Evolutionary conservation across 2,888 invertebrate species (phyloP), one percentile per base, ranked within the genome.

Genomic region (Eristalis intricaria): DNA sequence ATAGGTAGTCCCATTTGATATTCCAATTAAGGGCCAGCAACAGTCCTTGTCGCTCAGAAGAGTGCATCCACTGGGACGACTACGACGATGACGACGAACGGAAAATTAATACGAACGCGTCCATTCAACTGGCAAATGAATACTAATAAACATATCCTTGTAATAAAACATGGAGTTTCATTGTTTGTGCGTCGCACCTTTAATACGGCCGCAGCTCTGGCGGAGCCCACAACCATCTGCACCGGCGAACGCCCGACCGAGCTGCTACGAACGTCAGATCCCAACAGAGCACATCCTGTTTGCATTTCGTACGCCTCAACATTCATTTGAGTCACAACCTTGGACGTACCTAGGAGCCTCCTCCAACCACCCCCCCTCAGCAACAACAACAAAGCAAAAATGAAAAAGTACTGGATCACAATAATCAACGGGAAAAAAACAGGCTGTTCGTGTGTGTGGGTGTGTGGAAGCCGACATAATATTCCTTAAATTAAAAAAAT

Each of bases 131-230:
- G 75, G 79, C 84, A 87, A 84, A 87, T 87, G 83, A 84, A 87
- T 87, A 76, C 87, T 84, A 84, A 76, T 87, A 87, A 84, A 84
- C 87, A 87, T 87, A 80, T 87, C 79, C 87, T 87, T 80, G 84
- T 76, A 84, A 87, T 66, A 87, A 84, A 84, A 83, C 87, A 83
- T 80, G 69, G 26, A 73, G 76, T 38, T 68, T 60, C 65, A 87
- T 87, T 87, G 87, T 87, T n/a, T 80, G 71, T 69, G 64, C 23
- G 64, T 71, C 79, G 68, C 87, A 84, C 75, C 87, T 80, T 84
- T 84, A 87, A 80, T 84, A 87, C 68, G 61, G 50, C 26, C 26
- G 26, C 26, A 3, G 26, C 26, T 1, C 26, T 26, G 26, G 3
- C 50, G 2, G 8, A 32, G 50, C 50, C 50, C 50, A 8, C 7